Evolutionary conservation across 2,797 vertebrate species (phyloP).

Genomic region (Thamnophis elegans): DNA sequence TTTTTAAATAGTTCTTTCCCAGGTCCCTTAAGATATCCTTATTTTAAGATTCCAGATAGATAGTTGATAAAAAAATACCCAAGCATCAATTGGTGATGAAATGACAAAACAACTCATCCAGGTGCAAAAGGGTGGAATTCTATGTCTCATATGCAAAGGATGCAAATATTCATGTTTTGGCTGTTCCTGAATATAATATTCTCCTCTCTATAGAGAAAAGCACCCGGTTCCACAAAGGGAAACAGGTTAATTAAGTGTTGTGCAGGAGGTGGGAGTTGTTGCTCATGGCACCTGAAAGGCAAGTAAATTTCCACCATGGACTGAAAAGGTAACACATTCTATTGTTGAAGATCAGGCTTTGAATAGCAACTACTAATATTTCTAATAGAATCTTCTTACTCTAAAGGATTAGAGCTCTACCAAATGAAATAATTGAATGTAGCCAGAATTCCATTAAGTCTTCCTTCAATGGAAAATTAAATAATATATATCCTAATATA

Average conservation of each 20-base stretch:
- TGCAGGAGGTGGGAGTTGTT: neutral
- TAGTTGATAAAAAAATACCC: neutral
- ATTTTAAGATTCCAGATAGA: neutral
- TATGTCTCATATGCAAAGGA: neutral
- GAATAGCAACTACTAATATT: neutral
- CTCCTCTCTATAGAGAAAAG: neutral
- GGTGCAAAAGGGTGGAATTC: neutral
- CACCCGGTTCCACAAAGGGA: no score
- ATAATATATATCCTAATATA: neutral
- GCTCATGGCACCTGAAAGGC: neutral
- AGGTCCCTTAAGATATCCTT: neutral
- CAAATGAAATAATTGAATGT: neutral
- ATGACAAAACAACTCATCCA: neutral
- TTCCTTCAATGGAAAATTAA: neutral
- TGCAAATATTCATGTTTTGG: neutral
- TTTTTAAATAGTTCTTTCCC: neutral
- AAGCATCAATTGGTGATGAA: neutral
- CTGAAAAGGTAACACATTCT: neutral
- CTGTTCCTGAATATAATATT: neutral
- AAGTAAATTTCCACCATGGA: neutral
- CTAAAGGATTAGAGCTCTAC: neutral
- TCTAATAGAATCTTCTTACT: neutral
- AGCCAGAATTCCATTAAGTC: neutral
- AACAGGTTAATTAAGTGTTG: neutral
- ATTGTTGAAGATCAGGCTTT: neutral